Evolutionary conservation across 2,797 vertebrate genomes (phyloP).

Genomic region (Anisognathus igniventris): DNA sequence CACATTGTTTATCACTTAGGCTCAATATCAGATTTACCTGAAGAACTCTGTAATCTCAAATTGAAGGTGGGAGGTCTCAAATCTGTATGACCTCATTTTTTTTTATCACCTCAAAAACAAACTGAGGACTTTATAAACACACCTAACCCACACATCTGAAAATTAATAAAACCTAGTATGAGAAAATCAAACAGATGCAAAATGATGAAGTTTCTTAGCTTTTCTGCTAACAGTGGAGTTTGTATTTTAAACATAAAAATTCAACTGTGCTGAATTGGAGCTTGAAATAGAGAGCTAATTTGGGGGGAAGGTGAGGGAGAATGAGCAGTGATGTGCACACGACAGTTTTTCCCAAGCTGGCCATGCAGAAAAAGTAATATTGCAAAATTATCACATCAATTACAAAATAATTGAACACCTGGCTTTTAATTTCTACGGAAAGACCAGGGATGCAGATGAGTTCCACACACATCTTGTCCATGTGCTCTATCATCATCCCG

Average conservation of each 20-base stretch:
- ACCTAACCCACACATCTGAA: background rate
- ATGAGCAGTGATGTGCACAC: background rate
- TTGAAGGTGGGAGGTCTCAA: background rate
- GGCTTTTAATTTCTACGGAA: background rate
- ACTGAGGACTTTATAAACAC: background rate
- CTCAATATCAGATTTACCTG: background rate
- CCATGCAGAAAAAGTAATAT: background rate
- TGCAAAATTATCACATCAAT: background rate
- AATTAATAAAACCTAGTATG: background rate
- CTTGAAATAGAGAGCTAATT: background rate
- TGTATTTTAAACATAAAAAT: background rate
- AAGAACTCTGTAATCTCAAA: background rate
- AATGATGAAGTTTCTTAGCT: background rate
- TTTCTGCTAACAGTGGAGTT: background rate
- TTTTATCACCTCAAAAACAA: background rate
- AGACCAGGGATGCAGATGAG: background rate
- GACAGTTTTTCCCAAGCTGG: background rate
- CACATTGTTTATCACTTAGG: background rate
- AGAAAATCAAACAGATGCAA: background rate
- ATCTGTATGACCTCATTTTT: background rate
- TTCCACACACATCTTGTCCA: background rate
- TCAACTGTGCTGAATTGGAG: background rate
- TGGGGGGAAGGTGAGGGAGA: fast-evolving
- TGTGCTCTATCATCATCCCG: fast-evolving
- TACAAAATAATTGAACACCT: background rate